A percentile compares a stretch with the other conserved stretches of the same genome.
Conservation (phyloP, 1,140 invertebrate species). For the Saccostrea glomerata region DNA sequence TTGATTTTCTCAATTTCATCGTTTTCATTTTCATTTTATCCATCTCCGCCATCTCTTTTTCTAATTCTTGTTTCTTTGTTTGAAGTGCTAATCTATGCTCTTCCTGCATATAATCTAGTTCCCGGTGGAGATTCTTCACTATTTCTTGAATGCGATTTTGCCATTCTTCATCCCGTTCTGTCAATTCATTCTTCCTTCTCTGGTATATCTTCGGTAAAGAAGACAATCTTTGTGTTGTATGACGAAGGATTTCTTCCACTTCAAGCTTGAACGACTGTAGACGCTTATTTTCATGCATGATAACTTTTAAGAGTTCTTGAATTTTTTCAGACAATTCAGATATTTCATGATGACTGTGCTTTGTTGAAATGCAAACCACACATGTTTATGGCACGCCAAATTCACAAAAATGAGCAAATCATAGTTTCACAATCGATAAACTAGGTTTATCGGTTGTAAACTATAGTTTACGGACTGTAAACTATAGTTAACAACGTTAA, state of each 20-base stretch:
- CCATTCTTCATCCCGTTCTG: not conserved
- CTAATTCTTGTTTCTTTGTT: not conserved
- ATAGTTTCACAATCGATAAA: too few relatives aligned
- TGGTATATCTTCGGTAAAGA: not conserved
- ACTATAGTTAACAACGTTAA: too few relatives aligned
- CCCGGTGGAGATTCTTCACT: not conserved
- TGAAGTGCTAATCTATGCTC: not conserved
- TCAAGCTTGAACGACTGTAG: not conserved
- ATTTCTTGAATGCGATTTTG: not conserved
- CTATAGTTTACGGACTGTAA: too few relatives aligned
- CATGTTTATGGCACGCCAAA: too few relatives aligned
- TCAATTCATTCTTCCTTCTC: not conserved
- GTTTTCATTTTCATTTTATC: not conserved
- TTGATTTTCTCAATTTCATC: not conserved
- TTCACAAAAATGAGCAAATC: too few relatives aligned
- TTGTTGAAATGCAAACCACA: not conserved
- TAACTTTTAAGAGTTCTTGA: not conserved
- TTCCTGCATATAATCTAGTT: not conserved
- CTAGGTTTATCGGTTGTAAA: too few relatives aligned
- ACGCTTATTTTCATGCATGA: not conserved
- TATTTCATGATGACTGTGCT: not conserved
- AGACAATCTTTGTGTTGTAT: not conserved
- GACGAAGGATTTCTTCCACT: not conserved
- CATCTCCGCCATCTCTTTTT: not conserved
- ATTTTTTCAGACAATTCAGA: not conserved